A percentile compares a stretch with the other conserved stretches of the same genome.
These are phyloP conservation scores for Aphidius gifuensis DNA, from an alignment of 1,140 invertebrate species.

Conservation along the genomic window DNA sequence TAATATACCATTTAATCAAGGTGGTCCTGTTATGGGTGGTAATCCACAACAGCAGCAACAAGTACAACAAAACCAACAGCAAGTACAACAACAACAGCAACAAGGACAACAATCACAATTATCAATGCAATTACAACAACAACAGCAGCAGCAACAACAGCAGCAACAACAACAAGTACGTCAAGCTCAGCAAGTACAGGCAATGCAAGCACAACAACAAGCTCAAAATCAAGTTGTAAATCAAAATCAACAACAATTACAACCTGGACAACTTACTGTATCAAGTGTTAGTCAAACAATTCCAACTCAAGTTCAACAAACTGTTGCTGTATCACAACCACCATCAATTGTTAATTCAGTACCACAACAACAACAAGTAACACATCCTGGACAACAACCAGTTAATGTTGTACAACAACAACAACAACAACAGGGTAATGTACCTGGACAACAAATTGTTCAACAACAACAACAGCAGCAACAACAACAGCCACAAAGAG, in stretches of 20 bases:
- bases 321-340: slow-evolving; percentile 41
- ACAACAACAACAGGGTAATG: slow-evolving; percentile 26
- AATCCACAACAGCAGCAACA: slow-evolving; percentile 47
- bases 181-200: slow-evolving; percentile 32
- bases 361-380: slow-evolving; percentile 39
- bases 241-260: too few species aligned
- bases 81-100: slow-evolving; percentile 34
- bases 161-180: slow-evolving; percentile 47
- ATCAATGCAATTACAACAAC: slow-evolving; percentile 42
- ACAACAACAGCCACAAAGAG: slow-evolving; percentile 39
- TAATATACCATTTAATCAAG: slow-evolving; percentile 54
- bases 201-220: slow-evolving; percentile 28
- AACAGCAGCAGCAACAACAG: slow-evolving; percentile 40
- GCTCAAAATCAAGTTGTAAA: slow-evolving; percentile 36
- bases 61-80: slow-evolving; percentile 39
- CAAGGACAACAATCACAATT: slow-evolving; percentile 26
- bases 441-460: slow-evolving; percentile 36
- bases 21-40: slow-evolving; percentile 45
- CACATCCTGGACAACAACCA: slow-evolving; percentile 36
- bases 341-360: slow-evolving; percentile 37
- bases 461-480: slow-evolving; percentile 29
- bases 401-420: slow-evolving; percentile 35
- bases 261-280: slow-evolving; percentile 41
- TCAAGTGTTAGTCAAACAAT: slow-evolving; percentile 44
- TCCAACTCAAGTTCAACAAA: slow-evolving; percentile 45